These are phyloP conservation scores for Carcina quercana DNA, from an alignment of 2,888 invertebrate genomes.

Conservation along the genomic window DNA sequence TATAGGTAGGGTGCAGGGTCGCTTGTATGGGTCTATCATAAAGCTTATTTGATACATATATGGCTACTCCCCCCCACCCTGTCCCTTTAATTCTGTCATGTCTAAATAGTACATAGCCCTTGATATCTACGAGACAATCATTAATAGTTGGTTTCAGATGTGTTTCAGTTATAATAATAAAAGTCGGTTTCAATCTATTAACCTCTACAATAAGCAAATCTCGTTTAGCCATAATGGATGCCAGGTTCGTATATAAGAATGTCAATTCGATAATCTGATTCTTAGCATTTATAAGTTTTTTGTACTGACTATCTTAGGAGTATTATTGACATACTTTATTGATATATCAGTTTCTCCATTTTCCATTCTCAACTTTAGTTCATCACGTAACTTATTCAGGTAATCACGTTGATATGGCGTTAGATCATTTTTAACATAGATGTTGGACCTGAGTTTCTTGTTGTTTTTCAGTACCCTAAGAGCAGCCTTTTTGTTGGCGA, in stretches of 20 bases:
- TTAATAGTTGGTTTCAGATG: constrained; percentile 4
- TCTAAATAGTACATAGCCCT: constrained; percentile 6
- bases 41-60: constrained; percentile 4
- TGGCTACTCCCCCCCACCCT: constrained; percentile 9
- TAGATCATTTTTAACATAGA: constrained; percentile 5
- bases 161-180: constrained; percentile 9
- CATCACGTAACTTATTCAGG: constrained; percentile 4
- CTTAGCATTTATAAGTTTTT: neutral
- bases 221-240: constrained; percentile 11
- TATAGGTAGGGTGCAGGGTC: constrained; percentile 3
- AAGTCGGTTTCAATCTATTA: constrained; percentile 9
- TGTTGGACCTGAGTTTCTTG: constrained; percentile 1
- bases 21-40: constrained; percentile 2
- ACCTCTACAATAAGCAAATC: constrained; percentile 7
- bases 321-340: constrained; percentile 6
- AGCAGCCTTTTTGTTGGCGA: constrained; percentile 2
- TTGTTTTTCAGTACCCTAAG: constrained; percentile 2
- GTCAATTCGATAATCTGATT: constrained; percentile 1
- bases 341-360: constrained; percentile 5
- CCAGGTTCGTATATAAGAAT: constrained; percentile 11
- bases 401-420: constrained; percentile 8
- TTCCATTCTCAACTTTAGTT: constrained; percentile 3
- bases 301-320: constrained; percentile 4
- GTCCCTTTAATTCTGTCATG: constrained; percentile 6
- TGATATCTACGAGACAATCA: constrained; percentile 5